Conservation (phyloP, 2,888 invertebrate genomes). For the Prosapia bicincta region DNA sequence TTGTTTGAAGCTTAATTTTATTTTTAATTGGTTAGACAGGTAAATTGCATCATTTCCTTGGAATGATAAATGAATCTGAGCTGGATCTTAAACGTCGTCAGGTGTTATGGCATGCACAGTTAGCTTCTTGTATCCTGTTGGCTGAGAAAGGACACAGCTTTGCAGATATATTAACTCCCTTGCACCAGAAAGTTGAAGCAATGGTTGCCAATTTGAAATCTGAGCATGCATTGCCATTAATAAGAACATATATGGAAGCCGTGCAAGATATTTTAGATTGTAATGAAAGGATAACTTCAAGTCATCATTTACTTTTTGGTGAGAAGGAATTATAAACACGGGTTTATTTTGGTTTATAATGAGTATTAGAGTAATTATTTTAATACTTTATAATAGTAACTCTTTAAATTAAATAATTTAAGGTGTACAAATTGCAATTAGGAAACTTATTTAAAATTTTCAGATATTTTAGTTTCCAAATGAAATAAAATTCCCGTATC, state of each 20-base stretch:
- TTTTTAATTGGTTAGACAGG: neutral
- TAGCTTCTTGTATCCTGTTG: constrained; percentile 30
- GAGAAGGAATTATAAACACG: neutral
- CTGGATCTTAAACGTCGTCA: neutral
- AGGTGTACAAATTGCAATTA: no score
- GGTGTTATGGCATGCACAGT: constrained; percentile 27
- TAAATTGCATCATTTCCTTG: constrained; percentile 9
- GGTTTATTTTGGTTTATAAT: no score
- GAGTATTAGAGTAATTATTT: no score
- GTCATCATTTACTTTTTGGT: constrained; percentile 36
- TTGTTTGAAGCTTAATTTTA: no score
- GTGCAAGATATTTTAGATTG: constrained; percentile 44
- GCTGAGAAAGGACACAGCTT: constrained; percentile 28
- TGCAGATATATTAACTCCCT: neutral
- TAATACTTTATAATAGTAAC: no score
- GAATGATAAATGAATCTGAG: neutral
- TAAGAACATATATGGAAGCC: constrained; percentile 46
- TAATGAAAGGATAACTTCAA: constrained; percentile 42
- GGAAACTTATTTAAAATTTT: no score
- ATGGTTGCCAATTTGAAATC: neutral
- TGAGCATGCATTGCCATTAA: constrained; percentile 31
- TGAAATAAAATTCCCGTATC: no score
- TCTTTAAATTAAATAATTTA: no score
- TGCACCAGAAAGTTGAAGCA: neutral
- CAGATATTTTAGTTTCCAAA: no score